These are phyloP conservation scores for Sus scrofa DNA, from an alignment of 2,113 vertebrate species.

Conservation along the genomic window T2T-Sscrofa CM000817.6:132269501-132270000, in stretches of 20 bases:
- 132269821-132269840: no score
- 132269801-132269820: neutral
- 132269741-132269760: neutral
- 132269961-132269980: neutral
- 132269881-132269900: neutral
- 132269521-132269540: neutral
- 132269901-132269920: neutral
- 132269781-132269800: neutral
- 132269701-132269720: neutral
- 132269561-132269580: neutral
- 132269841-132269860: neutral
- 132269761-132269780: neutral
- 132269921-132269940: neutral
- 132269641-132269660: neutral
- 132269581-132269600: neutral
- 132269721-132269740: neutral
- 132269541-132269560: neutral
- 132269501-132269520: no score
- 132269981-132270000: neutral
- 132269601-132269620: neutral
- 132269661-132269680: neutral
- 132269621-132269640: neutral
- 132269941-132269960: neutral
- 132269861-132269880: neutral
- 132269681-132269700: neutral